phyloP scores from a whole-genome alignment of 2,797 vertebrate species.

The Thamnophis elegans region DNA sequence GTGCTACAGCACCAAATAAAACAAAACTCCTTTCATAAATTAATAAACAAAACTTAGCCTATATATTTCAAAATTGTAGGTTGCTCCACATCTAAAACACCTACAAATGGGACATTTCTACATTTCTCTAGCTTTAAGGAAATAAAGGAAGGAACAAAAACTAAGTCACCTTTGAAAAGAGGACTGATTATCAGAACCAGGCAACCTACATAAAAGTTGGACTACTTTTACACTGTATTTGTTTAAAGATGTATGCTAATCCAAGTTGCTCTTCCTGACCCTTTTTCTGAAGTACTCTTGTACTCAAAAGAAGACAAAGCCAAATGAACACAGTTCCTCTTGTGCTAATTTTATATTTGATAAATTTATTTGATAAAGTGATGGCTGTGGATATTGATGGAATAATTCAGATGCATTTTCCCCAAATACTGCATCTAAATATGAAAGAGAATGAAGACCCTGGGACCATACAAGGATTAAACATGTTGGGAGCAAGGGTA shows the following conservation, averaged over 20 bases:
- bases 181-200: conserved; percentile 56
- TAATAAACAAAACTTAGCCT: not conserved
- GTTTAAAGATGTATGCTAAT: conserved; percentile 5
- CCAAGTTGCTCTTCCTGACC: not conserved
- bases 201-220: conserved; percentile 69
- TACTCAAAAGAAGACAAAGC: fast-evolving
- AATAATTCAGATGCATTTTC: not conserved
- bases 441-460: not conserved
- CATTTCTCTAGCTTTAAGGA: conserved; percentile 41
- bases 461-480: not conserved
- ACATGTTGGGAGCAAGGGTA: not conserved
- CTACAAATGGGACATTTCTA: conserved; percentile 46
- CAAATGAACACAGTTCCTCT: fast-evolving
- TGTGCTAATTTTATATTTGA: not conserved
- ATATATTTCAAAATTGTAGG: conserved; percentile 53
- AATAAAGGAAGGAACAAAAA: conserved; percentile 33
- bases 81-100: conserved; percentile 13
- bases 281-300: conserved; percentile 30
- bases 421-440: not conserved
- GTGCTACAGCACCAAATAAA: not conserved
- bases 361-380: not conserved
- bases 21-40: not conserved
- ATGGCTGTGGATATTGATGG: not conserved
- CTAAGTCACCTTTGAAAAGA: conserved; percentile 65
- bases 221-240: conserved; percentile 57